Evolutionary conservation across 2,888 invertebrate genomes (phyloP).

Genomic region (Melieria crassipennis): DNA sequence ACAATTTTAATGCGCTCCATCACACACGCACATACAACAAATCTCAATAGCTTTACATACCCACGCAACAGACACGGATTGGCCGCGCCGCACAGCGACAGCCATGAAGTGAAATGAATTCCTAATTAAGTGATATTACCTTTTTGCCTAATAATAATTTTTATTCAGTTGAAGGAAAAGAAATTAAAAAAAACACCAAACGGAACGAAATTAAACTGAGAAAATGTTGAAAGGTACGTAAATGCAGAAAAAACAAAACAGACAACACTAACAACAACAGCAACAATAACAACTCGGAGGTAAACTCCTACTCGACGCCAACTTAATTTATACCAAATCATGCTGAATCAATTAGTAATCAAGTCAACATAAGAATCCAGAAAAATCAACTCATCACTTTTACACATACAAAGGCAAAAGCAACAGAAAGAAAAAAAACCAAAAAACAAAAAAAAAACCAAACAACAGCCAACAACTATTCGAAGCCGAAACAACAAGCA

Average conservation of each 20-base stretch:
- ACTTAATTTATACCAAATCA: slow-evolving; percentile 47
- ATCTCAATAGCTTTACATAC: too few relatives aligned
- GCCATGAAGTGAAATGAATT: slow-evolving; percentile 25
- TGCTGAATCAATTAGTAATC: slow-evolving; percentile 50
- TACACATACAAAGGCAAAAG: slow-evolving; percentile 1
- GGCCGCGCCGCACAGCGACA: too few relatives aligned
- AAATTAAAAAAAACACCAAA: neutral
- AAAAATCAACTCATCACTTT: slow-evolving; percentile 43
- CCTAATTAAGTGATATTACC: slow-evolving; percentile 33
- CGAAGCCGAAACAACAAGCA: too few relatives aligned
- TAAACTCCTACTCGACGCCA: slow-evolving; percentile 25
- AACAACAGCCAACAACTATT: too few relatives aligned
- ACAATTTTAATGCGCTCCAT: too few relatives aligned
- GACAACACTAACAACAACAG: neutral
- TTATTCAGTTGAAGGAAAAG: slow-evolving; percentile 10
- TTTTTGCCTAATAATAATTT: slow-evolving; percentile 31
- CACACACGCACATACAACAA: too few relatives aligned
- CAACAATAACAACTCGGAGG: slow-evolving; percentile 11
- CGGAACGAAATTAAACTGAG: neutral
- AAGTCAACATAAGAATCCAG: slow-evolving; percentile 42
- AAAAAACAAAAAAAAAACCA: too few relatives aligned
- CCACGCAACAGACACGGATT: too few relatives aligned
- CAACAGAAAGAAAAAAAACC: too few relatives aligned
- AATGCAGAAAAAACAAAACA: neutral
- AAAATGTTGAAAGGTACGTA: neutral